Evolutionary conservation across 2,888 invertebrate species (phyloP), one percentile per base, ranked within the genome.

Genomic region (Rhagium mordax): DNA sequence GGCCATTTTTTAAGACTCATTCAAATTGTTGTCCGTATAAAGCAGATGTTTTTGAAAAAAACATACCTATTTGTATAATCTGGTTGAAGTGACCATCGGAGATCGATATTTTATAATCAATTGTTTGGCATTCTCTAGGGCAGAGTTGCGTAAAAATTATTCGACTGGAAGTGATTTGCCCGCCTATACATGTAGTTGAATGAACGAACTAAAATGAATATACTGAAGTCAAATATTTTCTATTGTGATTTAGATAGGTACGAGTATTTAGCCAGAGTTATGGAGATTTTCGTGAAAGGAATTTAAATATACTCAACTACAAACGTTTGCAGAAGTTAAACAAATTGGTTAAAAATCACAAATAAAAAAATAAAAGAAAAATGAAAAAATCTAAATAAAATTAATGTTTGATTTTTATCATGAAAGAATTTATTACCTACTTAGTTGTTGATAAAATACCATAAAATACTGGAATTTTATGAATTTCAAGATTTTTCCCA

Each of bases 71-170:
- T 59, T 76, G 21, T 73, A 71, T 72, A 72, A 70, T 68, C 69
- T 69, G 41, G 1, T 1, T 66, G 74, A 72, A 74, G 73, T 77
- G 76, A 71, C 76, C 76, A 74, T 71, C 70, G 62, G 67, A 64
- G 75, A 77, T 77, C 77, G 71, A 79, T 78, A 74, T 61, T 72
- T 65, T 71, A 70, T 77, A 76, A 78, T 79, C 79, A 74, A 78
- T 80, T 80, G 79, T 80, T 76, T 66, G 69, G 51, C 61, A 73
- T 75, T 79, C 78, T 77, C 71, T 74, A 74, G 74, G 72, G 76
- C 74, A 78, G 61, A 72, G 74, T 77, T 78, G 78, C 78, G 81
- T 79, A 69, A 79, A 81, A 79, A 79, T 81, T 75, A 75, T 73
- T 78, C 79, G 66, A 74, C 77, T 74, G 72, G 79, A 81, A 79